Evolutionary conservation across 1,140 invertebrate genomes (phyloP).

Genomic region (Euwallacea similis): DNA sequence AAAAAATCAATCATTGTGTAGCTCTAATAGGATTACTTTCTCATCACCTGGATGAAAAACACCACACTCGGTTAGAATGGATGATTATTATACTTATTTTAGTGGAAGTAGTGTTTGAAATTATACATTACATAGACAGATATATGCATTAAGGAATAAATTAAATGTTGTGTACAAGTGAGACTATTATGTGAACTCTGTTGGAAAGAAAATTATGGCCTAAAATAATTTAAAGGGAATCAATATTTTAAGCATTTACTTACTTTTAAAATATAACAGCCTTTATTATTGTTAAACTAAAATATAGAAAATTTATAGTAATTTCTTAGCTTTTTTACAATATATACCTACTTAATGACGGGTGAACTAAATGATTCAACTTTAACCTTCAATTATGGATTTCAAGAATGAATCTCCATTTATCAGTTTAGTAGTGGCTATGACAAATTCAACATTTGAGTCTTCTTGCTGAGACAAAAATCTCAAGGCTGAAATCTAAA

Average conservation of each 20-base stretch:
- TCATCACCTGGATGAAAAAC: constrained; percentile 84
- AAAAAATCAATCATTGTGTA: constrained; percentile 90
- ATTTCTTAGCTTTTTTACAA: neutral
- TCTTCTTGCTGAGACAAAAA: constrained; percentile 93
- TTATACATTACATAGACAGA: constrained; percentile 74
- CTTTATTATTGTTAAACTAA: too few species aligned
- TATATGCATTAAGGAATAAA: constrained; percentile 42
- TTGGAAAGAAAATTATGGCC: neutral
- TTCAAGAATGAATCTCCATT: constrained; percentile 87
- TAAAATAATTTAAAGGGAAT: neutral
- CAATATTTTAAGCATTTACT: neutral
- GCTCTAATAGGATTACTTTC: constrained; percentile 87
- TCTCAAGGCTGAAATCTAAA: constrained; percentile 80
- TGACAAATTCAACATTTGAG: constrained; percentile 86
- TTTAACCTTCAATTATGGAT: constrained; percentile 65
- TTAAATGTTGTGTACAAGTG: neutral
- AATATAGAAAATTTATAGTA: too few species aligned
- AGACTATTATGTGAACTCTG: neutral
- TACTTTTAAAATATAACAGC: neutral
- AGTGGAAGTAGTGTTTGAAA: constrained; percentile 90
- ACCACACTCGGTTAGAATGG: constrained; percentile 90
- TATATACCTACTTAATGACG: neutral
- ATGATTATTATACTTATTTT: constrained; percentile 96
- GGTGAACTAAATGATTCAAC: too few species aligned
- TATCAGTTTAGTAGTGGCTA: constrained; percentile 91